These are phyloP conservation scores for Campoletis raptor DNA, from an alignment of 2,888 invertebrate genomes.

Conservation along the genomic window DNA sequence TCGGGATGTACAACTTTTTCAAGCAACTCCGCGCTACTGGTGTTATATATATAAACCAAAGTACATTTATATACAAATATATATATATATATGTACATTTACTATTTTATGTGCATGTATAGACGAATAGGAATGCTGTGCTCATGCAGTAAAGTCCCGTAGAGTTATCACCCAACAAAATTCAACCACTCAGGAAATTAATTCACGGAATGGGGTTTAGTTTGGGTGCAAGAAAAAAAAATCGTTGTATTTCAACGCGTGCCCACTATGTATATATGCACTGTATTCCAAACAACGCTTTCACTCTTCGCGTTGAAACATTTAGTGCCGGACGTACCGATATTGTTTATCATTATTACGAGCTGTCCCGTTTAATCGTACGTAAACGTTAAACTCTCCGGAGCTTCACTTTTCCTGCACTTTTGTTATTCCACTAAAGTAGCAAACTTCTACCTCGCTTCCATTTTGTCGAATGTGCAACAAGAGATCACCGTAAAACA, in stretches of 20 bases:
- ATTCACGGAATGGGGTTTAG: conserved; percentile 67
- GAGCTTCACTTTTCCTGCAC: conserved; percentile 2
- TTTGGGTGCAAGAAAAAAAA: background rate
- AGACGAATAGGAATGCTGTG: conserved; percentile 42
- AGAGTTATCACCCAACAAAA: conserved; percentile 69
- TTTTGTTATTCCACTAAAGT: background rate
- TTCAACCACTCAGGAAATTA: conserved; percentile 70
- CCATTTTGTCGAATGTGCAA: conserved; percentile 10
- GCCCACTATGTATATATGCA: background rate
- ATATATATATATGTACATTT: background rate
- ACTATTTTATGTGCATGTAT: conserved; percentile 2
- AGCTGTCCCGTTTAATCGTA: conserved; percentile 54
- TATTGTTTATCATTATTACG: conserved; percentile 62
- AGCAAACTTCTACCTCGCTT: background rate
- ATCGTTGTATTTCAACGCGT: conserved; percentile 8
- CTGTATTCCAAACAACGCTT: conserved; percentile 21
- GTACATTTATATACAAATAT: background rate
- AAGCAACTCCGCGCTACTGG: conserved; percentile 48
- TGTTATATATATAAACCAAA: conserved; percentile 44
- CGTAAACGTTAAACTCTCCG: conserved; percentile 35
- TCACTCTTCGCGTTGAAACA: conserved; percentile 25
- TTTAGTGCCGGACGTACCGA: conserved; percentile 41
- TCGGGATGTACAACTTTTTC: conserved; percentile 68
- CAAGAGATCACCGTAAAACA: background rate
- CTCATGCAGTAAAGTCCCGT: conserved; percentile 64